Conservation (phyloP, 35 echinoderm and acorn worm species). For the Apostichopus japonicus region DNA sequence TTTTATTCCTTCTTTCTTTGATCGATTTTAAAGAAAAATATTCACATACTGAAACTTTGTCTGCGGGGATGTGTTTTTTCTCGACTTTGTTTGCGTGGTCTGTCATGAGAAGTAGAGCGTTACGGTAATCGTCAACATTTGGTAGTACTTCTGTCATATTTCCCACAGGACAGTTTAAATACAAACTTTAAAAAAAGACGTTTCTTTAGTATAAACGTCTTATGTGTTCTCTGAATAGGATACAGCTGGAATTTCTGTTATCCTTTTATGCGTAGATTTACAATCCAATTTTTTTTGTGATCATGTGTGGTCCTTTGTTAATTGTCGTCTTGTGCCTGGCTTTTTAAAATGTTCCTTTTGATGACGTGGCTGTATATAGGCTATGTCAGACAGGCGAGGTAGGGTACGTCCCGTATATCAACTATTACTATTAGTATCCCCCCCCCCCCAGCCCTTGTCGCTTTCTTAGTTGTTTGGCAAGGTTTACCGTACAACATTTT, state of each 20-base stretch:
- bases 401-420: too few relatives aligned
- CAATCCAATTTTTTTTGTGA: neutral
- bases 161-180: slow-evolving; percentile 13
- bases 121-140: neutral
- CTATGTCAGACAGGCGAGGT: too few relatives aligned
- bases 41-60: neutral
- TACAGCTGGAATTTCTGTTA: slow-evolving; percentile 18
- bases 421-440: too few relatives aligned
- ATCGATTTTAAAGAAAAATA: too few relatives aligned
- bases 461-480: too few relatives aligned
- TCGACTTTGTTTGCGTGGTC: slow-evolving; percentile 11
- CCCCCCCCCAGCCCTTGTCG: too few relatives aligned
- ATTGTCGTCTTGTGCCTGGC: too few relatives aligned
- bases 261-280: neutral
- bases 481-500: too few relatives aligned
- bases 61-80: neutral
- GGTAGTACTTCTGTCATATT: neutral
- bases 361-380: too few relatives aligned
- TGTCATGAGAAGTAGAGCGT: neutral
- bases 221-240: neutral
- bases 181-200: neutral
- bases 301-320: neutral
- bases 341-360: too few relatives aligned
- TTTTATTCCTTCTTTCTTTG: too few relatives aligned
- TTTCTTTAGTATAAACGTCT: neutral